Conservation (phyloP, 2,113 vertebrate genomes). For the Smithornis capensis region DNA sequence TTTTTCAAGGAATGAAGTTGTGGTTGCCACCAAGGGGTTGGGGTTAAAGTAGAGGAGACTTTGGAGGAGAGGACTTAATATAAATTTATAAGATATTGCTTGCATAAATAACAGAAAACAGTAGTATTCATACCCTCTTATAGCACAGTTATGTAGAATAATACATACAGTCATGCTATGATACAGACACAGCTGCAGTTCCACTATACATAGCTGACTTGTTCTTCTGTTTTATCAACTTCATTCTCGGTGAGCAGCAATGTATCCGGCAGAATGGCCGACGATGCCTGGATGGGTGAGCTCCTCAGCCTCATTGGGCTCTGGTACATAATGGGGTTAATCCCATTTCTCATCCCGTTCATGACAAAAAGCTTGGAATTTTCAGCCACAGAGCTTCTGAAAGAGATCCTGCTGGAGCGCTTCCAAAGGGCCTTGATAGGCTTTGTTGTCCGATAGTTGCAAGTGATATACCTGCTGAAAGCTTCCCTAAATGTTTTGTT, state of each 20-base stretch:
- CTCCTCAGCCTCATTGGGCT: constrained; percentile 80
- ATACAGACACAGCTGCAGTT: neutral
- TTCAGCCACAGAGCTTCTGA: constrained; percentile 83
- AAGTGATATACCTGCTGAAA: constrained; percentile 92
- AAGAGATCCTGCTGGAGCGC: constrained; percentile 78
- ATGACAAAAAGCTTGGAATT: constrained; percentile 91
- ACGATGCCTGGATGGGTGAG: constrained; percentile 75
- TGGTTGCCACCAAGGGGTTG: neutral
- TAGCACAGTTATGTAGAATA: neutral
- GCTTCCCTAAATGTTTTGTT: constrained; percentile 95
- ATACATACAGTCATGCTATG: neutral
- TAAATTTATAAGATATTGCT: constrained; percentile 40
- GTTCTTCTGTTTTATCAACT: constrained; percentile 82
- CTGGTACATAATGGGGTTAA: constrained; percentile 84
- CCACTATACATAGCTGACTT: constrained; percentile 84
- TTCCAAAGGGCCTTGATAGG: constrained; percentile 70
- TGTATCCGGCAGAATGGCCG: constrained; percentile 81
- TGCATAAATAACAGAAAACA: constrained; percentile 59
- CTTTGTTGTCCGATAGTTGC: constrained; percentile 80
- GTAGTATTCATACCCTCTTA: constrained; percentile 27
- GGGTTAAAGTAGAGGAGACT: constrained; percentile 8
- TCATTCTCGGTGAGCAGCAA: constrained; percentile 86
- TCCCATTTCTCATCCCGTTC: constrained; percentile 85
- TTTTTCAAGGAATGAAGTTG: constrained; percentile 33
- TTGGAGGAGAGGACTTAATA: constrained; percentile 29